Percentiles rank a stretch among this genome's conserved stretches.
These are phyloP conservation scores for Pseudomyrmex concolor DNA, from an alignment of 1,140 invertebrate species.

Conservation along the genomic window DNA sequence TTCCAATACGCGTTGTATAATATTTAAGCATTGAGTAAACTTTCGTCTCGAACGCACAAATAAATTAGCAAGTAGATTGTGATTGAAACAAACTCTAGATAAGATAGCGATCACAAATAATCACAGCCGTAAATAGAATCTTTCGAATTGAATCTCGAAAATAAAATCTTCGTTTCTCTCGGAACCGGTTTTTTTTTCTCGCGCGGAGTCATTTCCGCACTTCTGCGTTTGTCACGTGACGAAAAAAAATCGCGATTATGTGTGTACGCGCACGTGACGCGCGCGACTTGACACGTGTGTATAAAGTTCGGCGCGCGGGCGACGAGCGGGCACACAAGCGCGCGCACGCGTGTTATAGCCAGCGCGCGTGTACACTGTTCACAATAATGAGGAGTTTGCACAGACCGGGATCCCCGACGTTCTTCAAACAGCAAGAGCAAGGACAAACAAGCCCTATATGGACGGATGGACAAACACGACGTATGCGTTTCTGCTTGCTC, in stretches of 20 bases:
- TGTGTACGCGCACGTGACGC: constrained; percentile 28
- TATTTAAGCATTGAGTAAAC: no score
- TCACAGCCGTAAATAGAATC: no score
- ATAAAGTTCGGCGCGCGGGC: constrained; percentile 28
- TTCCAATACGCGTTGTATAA: no score
- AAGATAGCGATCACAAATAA: no score
- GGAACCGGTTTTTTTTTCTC: background rate
- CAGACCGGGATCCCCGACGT: constrained; percentile 82
- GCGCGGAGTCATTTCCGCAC: background rate
- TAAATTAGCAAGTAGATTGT: no score
- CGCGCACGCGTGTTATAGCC: constrained; percentile 71
- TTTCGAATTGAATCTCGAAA: no score
- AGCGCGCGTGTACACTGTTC: constrained; percentile 75
- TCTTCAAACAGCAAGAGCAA: constrained; percentile 81
- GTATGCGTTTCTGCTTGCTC: constrained; percentile 24
- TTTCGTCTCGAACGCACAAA: no score
- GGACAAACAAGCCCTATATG: constrained; percentile 78
- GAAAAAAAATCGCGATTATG: constrained; percentile 35
- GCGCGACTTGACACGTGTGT: constrained; percentile 60
- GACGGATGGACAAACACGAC: constrained; percentile 78
- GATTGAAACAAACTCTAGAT: no score
- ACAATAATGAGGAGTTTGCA: constrained; percentile 83
- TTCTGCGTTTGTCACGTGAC: background rate
- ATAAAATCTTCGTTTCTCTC: no score
- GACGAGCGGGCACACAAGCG: background rate